A percentile compares a stretch with the other conserved stretches of the same genome.
These are phyloP conservation scores for Mycteria americana DNA, from an alignment of 2,797 vertebrate species.

Conservation along the genomic window DNA sequence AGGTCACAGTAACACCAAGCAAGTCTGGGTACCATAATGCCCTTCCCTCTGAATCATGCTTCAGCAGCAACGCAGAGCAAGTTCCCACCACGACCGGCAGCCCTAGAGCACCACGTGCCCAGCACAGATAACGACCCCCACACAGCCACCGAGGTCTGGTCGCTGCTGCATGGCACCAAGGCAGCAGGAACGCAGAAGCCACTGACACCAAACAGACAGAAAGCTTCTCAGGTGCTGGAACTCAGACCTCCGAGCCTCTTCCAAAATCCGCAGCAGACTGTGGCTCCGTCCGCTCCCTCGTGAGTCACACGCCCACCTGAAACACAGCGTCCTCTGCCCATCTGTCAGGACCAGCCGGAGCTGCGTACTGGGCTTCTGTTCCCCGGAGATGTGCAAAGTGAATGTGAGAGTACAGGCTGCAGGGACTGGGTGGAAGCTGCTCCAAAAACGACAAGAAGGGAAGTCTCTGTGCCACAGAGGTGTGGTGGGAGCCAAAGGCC, in stretches of 20 bases:
- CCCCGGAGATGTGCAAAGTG: not conserved
- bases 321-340: slow-evolving; percentile 12
- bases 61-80: not conserved
- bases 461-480: not conserved
- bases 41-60: accelerated
- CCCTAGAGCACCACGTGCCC: not conserved
- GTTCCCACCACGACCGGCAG: not conserved
- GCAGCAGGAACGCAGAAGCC: not conserved
- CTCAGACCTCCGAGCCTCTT: not conserved
- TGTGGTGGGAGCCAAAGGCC: not conserved
- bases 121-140: accelerated
- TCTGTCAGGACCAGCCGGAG: slow-evolving; percentile 25
- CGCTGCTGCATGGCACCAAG: not conserved
- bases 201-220: not conserved
- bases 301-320: slow-evolving; percentile 44
- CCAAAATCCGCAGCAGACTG: not conserved
- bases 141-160: not conserved
- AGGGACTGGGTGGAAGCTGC: not conserved
- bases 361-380: not conserved
- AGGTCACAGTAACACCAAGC: not conserved
- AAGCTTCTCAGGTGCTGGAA: not conserved
- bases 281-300: not conserved
- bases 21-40: accelerated
- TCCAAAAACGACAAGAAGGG: accelerated
- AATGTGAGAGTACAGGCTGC: not conserved